Percentiles rank a stretch among this genome's conserved stretches.
phyloP scores from a whole-genome alignment of 2,888 invertebrate species.

The Unio delphinus region DNA sequence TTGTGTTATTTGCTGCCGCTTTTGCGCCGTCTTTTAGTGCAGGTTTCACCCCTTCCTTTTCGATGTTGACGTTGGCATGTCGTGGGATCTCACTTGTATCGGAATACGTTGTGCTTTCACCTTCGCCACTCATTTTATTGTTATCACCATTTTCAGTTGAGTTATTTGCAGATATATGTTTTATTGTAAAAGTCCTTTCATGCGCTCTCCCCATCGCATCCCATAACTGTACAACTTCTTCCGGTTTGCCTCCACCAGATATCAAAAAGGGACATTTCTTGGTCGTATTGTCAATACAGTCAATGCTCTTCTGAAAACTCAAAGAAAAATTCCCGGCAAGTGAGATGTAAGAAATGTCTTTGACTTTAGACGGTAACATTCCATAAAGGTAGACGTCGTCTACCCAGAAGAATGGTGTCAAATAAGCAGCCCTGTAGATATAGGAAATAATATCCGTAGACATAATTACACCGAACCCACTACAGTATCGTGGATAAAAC shows the following conservation, averaged over 20 bases:
- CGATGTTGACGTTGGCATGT: too few species aligned
- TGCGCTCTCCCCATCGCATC: not conserved
- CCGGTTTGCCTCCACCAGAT: constrained; percentile 15
- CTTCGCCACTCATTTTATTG: too few species aligned
- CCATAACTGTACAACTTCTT: constrained; percentile 20
- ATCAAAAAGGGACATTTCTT: constrained; percentile 22
- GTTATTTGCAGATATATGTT: too few species aligned
- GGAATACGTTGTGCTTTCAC: too few species aligned
- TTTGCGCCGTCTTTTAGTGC: too few species aligned
- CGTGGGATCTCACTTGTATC: too few species aligned
- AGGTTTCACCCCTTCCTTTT: too few species aligned
- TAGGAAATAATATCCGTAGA: constrained; percentile 29
- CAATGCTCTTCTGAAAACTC: constrained; percentile 2
- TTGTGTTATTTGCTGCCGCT: too few species aligned
- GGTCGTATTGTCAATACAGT: constrained; percentile 22
- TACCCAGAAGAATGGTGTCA: constrained; percentile 39
- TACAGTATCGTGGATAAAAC: constrained; percentile 31
- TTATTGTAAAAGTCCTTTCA: too few species aligned
- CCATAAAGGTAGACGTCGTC: constrained; percentile 37
- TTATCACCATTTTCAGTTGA: too few species aligned
- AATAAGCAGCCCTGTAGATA: constrained; percentile 21
- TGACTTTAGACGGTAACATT: constrained; percentile 21
- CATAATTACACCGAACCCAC: constrained; percentile 30
- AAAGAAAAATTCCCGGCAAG: constrained; percentile 13
- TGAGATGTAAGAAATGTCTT: constrained; percentile 22